Base-by-base conservation (phyloP, 1,140 invertebrate species). In the Cyphomyrmex costatus region DNA sequence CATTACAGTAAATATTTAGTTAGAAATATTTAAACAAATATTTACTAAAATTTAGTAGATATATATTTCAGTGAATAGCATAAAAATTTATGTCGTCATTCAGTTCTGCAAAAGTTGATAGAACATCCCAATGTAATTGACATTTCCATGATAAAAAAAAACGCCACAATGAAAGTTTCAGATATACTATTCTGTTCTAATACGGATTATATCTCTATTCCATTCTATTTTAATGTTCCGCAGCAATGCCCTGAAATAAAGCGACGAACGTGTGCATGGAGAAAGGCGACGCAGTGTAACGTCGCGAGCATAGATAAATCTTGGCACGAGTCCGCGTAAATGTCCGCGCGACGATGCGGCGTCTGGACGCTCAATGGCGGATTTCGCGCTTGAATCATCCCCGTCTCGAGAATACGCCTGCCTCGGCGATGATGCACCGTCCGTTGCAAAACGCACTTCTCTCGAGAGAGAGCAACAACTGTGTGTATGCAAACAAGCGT, bases 321-420 rank as follows among this genome's bases (percentile, higher is more conserved):
- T 70, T 56, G 74, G 53, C 73, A 60, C 68, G 30, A 30, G 65
- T 56, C 46, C 51, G 27, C 74, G 49, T 83, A 70, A 85, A 71
- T 10, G 53, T 74, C 51, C 42, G 77, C 65, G 61, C 85, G 76
- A 83, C 65, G 36, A 16, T 56, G 58, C 49, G 19, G 27, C 51
- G 74, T 85, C 58, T 77, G 61, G 82, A 63, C 30, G 58, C 21
- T 78, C 82, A 76, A 78, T 78, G 76, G 71, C 36, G 76, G 76
- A 78, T 65, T 82, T 46, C 60, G 51, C 58, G 83, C 60, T 60
- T 58, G 83, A 82, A 74, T 83, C 79, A 74, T 83, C 68, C 36
- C 46, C 19, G 53, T 33, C 66, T 12, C 42, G 68, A 73, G 79
- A 49, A 49, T 61, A 74, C 21, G 30, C 19, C 4, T 19, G 19